A percentile compares a stretch with the other conserved stretches of the same genome.
These are phyloP conservation scores for Propithecus coquereli DNA, from an alignment of 2,113 vertebrate species.

Conservation along the genomic window DNA sequence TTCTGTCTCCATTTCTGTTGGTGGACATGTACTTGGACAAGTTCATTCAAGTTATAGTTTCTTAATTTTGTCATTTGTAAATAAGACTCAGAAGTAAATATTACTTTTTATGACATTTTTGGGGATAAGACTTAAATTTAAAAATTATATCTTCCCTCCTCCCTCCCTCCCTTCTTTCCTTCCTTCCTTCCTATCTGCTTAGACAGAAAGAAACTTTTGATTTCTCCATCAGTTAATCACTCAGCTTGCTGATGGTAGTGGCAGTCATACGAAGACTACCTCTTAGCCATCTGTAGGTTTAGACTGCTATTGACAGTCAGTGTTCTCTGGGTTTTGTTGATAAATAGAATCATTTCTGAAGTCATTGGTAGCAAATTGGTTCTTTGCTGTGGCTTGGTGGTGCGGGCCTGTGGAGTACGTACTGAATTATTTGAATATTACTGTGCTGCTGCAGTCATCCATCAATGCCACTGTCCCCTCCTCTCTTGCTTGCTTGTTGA, in stretches of 20 bases:
- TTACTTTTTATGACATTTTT: not conserved
- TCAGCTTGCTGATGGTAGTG: not conserved
- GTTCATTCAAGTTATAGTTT: not conserved
- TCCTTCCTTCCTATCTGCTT: not conserved
- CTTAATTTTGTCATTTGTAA: not conserved
- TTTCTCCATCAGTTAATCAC: not conserved
- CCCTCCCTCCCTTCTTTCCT: not conserved
- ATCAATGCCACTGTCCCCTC: slow-evolving; percentile 8
- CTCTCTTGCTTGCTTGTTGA: not conserved
- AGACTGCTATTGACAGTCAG: slow-evolving; percentile 24
- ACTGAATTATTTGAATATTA: slow-evolving; percentile 62
- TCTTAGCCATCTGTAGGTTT: not conserved
- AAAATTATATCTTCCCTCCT: not conserved
- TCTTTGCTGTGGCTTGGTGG: slow-evolving; percentile 24
- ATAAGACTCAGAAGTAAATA: not conserved
- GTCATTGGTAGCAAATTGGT: slow-evolving; percentile 59
- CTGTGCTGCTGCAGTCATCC: not conserved
- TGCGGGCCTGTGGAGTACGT: not conserved
- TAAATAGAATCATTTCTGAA: slow-evolving; percentile 73
- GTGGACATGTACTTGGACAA: not conserved
- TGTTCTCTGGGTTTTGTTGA: slow-evolving; percentile 34
- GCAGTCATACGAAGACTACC: not conserved
- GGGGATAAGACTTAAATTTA: not conserved
- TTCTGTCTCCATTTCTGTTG: not conserved
- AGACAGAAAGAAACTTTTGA: not conserved